Evolutionary conservation across 1,140 invertebrate genomes (phyloP).

Genomic region (Magallana gigas): DNA sequence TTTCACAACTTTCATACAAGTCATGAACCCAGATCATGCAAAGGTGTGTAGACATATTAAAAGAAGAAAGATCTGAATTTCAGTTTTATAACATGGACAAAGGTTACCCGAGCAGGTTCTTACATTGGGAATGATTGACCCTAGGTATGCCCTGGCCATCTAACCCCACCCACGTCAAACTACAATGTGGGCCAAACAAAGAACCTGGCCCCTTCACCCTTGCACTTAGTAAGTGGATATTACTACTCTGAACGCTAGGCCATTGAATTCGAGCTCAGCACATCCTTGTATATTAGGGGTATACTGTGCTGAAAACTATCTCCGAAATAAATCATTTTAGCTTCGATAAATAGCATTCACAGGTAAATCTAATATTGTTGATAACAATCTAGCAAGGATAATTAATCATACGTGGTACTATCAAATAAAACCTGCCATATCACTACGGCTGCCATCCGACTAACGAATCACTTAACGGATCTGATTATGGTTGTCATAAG

Average conservation of each 20-base stretch:
- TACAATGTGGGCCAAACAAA: neutral
- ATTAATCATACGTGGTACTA: slow-evolving; percentile 1
- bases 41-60: neutral
- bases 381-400: slow-evolving; percentile 22
- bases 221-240: slow-evolving; percentile 7
- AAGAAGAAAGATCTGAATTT: neutral
- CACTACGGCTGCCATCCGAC: neutral
- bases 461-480: slow-evolving; percentile 19
- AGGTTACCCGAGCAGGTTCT: neutral
- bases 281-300: neutral
- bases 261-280: neutral
- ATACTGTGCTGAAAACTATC: neutral
- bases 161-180: slow-evolving; percentile 1
- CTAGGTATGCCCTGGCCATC: neutral
- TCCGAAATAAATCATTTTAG: slow-evolving; percentile 5
- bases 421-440: slow-evolving; percentile 29
- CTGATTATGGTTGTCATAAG: slow-evolving; percentile 31
- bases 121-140: neutral
- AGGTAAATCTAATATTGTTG: neutral
- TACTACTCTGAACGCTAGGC: neutral
- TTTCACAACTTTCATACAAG: slow-evolving; percentile 30
- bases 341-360: slow-evolving; percentile 22
- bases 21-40: slow-evolving; percentile 28
- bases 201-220: neutral
- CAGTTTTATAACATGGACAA: slow-evolving; percentile 12